Evolutionary conservation across 2,113 vertebrate species (phyloP).

Genomic region (Gymnogyps californianus): DNA sequence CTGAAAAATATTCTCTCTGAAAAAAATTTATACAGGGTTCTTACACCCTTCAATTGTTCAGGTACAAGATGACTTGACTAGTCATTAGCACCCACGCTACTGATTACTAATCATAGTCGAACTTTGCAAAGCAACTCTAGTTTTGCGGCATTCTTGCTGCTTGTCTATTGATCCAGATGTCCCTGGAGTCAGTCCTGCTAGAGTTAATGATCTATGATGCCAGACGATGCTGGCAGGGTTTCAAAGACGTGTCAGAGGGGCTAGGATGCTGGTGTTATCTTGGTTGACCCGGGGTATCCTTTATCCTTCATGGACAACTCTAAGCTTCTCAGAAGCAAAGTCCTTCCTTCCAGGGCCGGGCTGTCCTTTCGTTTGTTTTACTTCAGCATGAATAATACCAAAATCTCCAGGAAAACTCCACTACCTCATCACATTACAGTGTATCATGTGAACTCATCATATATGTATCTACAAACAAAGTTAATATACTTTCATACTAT

Average conservation of each 20-base stretch:
- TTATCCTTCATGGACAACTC: background rate
- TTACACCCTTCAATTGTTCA: rapidly evolving
- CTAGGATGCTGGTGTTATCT: background rate
- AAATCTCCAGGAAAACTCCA: too few species aligned
- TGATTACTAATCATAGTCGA: rapidly evolving
- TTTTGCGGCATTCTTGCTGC: background rate
- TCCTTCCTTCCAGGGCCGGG: background rate
- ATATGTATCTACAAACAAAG: too few species aligned
- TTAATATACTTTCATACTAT: too few species aligned
- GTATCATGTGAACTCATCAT: too few species aligned
- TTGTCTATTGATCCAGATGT: rapidly evolving
- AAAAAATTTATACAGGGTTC: background rate
- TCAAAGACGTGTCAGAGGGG: background rate
- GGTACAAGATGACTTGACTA: too few species aligned
- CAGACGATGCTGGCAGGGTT: background rate
- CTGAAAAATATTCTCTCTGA: background rate
- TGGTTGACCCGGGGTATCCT: background rate
- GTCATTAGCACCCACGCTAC: background rate
- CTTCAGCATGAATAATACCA: background rate
- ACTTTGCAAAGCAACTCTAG: background rate
- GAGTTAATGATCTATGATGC: too few species aligned
- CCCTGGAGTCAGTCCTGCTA: too few species aligned
- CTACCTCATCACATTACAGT: too few species aligned
- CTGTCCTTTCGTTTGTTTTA: background rate
- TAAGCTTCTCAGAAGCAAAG: background rate